Base-by-base conservation (phyloP, 2,888 invertebrate species). In the Acrobasis repandana region DNA sequence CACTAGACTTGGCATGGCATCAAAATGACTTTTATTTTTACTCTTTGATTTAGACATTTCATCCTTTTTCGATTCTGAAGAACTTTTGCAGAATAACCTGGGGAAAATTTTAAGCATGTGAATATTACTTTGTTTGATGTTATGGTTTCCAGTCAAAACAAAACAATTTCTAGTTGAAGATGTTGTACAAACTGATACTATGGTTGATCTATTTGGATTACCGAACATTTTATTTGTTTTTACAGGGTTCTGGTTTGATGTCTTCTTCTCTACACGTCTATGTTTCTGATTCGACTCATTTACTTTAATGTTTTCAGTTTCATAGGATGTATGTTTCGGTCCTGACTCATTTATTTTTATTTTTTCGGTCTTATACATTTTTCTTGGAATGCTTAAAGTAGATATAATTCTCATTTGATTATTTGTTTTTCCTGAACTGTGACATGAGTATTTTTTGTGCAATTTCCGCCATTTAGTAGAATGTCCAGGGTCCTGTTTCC, bases 361-460 rank as follows among this genome's bases (percentile, higher is more conserved):
- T 63, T 83, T 77, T 33, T 72, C 76, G 11, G 65, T 66, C 54
- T 72, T 76, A 28, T 78, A 70, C 16, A 80, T 67, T 63, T 79
- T 80, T 69, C 82, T 82, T 9, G 90, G 91, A 20, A 90, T 79
- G 56, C 86, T 91, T 16, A 90, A 68, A 0, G 90, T 88, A 9
- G 91, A 90, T 61, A 90, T 79, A 6, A 88, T 70, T 73, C 72
- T 81, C 2, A 78, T 61, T 63, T 79, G 72, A 63, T 76, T 85
- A 18, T 74, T 70, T 14, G 72, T 66, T 38, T 79, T 70, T 1
- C 86, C 87, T n/a, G 78, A 66, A 14, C 82, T 80, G 33, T 75
- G 66, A 14, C 66, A 71, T 1, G 80, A 80, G 15, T 61, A 59
- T 47, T 59, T 65, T 59, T 15, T 14, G 6, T 43, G 50, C 11